Conservation (phyloP, 2,113 vertebrate genomes). For the Lophotis ruficrista region DNA sequence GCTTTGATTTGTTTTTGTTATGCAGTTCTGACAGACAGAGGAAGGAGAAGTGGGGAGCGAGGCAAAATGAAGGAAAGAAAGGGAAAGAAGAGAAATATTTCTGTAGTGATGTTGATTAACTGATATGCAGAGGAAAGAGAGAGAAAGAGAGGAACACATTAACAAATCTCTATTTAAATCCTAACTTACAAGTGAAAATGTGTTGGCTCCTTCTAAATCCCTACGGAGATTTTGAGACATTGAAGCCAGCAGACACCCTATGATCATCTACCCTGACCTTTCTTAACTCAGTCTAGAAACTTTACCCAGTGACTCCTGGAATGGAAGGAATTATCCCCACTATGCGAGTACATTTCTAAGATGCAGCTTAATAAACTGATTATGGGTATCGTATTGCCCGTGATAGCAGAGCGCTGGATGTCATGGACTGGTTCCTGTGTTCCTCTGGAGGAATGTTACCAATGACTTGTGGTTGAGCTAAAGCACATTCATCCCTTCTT, state of each 20-base stretch:
- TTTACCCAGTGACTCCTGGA: slow-evolving; percentile 51
- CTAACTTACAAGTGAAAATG: slow-evolving; percentile 65
- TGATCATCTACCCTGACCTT: slow-evolving; percentile 54
- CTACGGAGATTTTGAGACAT: slow-evolving; percentile 23
- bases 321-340: slow-evolving; percentile 62
- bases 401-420: slow-evolving; percentile 20
- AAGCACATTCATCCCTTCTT: slow-evolving; percentile 35
- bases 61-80: not conserved
- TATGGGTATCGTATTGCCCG: slow-evolving; percentile 47
- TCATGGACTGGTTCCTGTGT: slow-evolving; percentile 27
- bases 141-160: not conserved
- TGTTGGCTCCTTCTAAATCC: slow-evolving; percentile 67
- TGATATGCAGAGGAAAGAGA: not conserved
- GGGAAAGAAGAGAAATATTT: not conserved
- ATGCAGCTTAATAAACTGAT: slow-evolving; percentile 67
- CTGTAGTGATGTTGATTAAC: not conserved
- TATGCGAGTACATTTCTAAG: slow-evolving; percentile 62
- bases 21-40: not conserved
- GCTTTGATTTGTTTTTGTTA: not conserved
- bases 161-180: slow-evolving; percentile 27
- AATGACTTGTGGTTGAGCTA: slow-evolving; percentile 5
- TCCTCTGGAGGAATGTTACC: slow-evolving; percentile 33
- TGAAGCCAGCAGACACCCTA: slow-evolving; percentile 38
- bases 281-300: slow-evolving; percentile 55
- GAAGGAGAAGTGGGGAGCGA: not conserved